Conservation (phyloP, 2,797 vertebrate species). For the Crocidura indochinensis region DNA sequence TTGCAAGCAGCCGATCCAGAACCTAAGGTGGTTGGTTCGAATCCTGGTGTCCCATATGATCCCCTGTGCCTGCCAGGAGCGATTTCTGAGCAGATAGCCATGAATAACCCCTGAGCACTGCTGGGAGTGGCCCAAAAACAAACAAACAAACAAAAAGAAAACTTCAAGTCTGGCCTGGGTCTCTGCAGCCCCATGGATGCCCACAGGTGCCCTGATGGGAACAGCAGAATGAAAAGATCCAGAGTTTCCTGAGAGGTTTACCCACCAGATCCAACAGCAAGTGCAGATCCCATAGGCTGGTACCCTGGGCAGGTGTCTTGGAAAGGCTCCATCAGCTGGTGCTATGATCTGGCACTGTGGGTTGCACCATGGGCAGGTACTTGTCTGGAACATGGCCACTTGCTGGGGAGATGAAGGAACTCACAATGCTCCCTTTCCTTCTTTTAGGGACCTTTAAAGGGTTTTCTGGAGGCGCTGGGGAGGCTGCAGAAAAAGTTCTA, state of each 20-base stretch:
- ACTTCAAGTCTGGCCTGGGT: not conserved
- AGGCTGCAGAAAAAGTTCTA: conserved; percentile 99
- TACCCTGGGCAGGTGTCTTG: not conserved
- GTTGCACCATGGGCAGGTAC: not conserved
- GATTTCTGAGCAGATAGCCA: too few relatives aligned
- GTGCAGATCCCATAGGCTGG: not conserved
- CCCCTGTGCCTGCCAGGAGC: too few relatives aligned
- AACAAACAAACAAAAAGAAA: too few relatives aligned
- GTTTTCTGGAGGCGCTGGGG: conserved; percentile 96
- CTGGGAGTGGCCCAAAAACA: too few relatives aligned
- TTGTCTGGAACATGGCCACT: not conserved
- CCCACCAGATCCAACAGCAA: not conserved
- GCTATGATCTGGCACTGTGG: not conserved
- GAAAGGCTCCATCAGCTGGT: too few relatives aligned
- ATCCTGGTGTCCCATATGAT: too few relatives aligned
- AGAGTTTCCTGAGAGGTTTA: not conserved
- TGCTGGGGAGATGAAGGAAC: not conserved
- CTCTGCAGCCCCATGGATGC: not conserved
- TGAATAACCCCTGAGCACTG: too few relatives aligned
- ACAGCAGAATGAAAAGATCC: not conserved
- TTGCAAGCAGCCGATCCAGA: too few relatives aligned
- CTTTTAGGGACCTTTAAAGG: conserved; percentile 95
- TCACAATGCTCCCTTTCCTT: conserved; percentile 56
- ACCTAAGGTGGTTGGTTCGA: too few relatives aligned
- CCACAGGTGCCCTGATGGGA: not conserved